phyloP scores from a whole-genome alignment of 2,113 vertebrate genomes.

The Crotalus viridis region DNA sequence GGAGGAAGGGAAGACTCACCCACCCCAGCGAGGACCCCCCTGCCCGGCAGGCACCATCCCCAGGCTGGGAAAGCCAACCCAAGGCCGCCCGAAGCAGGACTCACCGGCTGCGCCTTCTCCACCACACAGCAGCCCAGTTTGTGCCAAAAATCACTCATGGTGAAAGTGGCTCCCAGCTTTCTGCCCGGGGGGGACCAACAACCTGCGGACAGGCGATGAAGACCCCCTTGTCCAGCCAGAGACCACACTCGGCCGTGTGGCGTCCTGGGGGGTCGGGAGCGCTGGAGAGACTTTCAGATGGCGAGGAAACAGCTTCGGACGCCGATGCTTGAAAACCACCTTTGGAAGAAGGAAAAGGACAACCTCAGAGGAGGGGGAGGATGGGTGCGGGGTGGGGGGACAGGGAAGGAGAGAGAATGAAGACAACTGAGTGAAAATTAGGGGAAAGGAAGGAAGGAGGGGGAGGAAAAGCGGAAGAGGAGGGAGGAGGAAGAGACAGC shows the following conservation, averaged over 20 bases:
- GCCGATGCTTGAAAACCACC: background rate
- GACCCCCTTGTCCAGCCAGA: too few relatives aligned
- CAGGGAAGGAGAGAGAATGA: background rate
- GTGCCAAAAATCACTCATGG: slow-evolving; percentile 96
- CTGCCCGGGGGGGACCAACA: background rate
- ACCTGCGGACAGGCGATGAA: fast-evolving
- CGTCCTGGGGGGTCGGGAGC: background rate
- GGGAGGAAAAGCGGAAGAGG: background rate
- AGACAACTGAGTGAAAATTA: background rate
- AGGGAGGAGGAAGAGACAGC: background rate
- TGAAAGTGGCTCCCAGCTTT: slow-evolving; percentile 63
- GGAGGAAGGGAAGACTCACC: background rate
- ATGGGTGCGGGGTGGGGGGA: background rate
- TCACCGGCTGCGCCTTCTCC: slow-evolving; percentile 89
- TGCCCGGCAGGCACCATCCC: background rate
- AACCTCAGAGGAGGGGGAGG: background rate
- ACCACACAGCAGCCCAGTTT: slow-evolving; percentile 92
- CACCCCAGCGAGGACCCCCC: background rate
- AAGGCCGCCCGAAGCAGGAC: slow-evolving; percentile 20
- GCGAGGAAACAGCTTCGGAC: background rate
- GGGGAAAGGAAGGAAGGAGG: background rate
- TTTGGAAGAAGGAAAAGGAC: background rate
- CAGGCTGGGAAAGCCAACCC: too few relatives aligned
- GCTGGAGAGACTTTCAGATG: background rate
- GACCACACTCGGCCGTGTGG: background rate